Evolutionary conservation across 2,888 invertebrate genomes (phyloP).

Genomic region (Dasypogon diadema): DNA sequence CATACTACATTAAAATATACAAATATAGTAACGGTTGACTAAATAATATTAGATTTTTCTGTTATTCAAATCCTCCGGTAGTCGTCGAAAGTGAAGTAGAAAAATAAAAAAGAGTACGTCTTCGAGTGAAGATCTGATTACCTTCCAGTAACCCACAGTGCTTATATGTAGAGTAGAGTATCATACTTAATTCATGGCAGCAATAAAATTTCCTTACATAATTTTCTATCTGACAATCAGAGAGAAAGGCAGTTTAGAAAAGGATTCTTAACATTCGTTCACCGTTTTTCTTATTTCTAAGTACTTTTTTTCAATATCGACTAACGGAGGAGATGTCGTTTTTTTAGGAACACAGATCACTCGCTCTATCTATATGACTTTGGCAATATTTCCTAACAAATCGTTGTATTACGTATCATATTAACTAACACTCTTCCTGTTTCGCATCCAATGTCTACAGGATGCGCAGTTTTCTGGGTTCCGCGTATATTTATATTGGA

Average conservation of each 20-base stretch:
- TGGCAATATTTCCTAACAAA: slow-evolving; percentile 60
- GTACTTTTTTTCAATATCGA: slow-evolving; percentile 55
- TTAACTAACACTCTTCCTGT: slow-evolving; percentile 27
- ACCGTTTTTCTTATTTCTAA: slow-evolving; percentile 26
- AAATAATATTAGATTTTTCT: slow-evolving; percentile 39
- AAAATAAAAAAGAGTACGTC: slow-evolving; percentile 21
- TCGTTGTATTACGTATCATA: slow-evolving; percentile 35
- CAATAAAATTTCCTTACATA: slow-evolving; percentile 53
- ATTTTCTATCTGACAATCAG: slow-evolving; percentile 18
- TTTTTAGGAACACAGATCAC: slow-evolving; percentile 56
- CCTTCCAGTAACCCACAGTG: slow-evolving; percentile 60
- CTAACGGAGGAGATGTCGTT: slow-evolving; percentile 63
- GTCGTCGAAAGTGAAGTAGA: slow-evolving; percentile 61
- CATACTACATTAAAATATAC: slow-evolving; percentile 53
- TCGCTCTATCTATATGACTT: slow-evolving; percentile 57
- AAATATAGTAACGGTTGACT: slow-evolving; percentile 60
- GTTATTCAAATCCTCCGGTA: slow-evolving; percentile 67
- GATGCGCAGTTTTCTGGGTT: slow-evolving; percentile 49
- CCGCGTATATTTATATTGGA: slow-evolving; percentile 42
- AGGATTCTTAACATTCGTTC: slow-evolving; percentile 42
- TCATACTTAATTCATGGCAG: slow-evolving; percentile 55
- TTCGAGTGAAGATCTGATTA: slow-evolving; percentile 60
- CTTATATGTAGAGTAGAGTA: slow-evolving; percentile 52
- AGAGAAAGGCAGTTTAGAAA: slow-evolving; percentile 39
- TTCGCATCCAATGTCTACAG: slow-evolving; percentile 19